A percentile compares a stretch with the other conserved stretches of the same genome.
These are phyloP conservation scores for Ctenomys sociabilis DNA, from an alignment of 2,113 vertebrate genomes.

Conservation along the genomic window DNA sequence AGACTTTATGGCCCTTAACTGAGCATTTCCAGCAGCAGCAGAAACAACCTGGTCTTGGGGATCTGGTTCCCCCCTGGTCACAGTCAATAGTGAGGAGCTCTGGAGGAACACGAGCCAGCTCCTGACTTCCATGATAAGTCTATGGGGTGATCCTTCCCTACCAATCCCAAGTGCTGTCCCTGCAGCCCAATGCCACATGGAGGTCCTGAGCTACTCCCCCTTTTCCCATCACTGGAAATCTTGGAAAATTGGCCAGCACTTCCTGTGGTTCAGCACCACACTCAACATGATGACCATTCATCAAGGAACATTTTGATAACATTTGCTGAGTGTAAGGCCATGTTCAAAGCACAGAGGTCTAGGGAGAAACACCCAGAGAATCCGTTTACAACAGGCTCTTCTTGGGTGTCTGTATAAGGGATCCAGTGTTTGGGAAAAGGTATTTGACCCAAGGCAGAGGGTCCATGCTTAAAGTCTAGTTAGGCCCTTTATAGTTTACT, in stretches of 20 bases:
- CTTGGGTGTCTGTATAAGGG: no score
- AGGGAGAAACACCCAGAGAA: background rate
- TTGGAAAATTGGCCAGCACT: background rate
- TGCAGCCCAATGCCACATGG: no score
- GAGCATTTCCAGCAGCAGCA: no score
- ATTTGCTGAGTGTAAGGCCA: no score
- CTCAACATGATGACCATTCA: background rate
- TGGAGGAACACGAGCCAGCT: background rate
- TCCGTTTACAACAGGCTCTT: no score
- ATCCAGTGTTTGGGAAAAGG: rapidly evolving
- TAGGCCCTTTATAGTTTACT: background rate
- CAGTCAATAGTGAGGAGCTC: background rate
- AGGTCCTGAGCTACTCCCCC: no score
- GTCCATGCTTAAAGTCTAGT: no score
- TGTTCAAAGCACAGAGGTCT: background rate
- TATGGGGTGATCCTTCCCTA: background rate
- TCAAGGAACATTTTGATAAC: background rate
- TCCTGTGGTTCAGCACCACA: no score
- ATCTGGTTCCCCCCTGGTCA: background rate
- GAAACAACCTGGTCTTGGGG: no score
- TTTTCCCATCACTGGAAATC: background rate
- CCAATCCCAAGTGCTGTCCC: background rate
- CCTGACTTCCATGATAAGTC: background rate
- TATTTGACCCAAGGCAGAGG: rapidly evolving
- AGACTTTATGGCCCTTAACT: rapidly evolving